Percentiles rank a stretch among this genome's conserved stretches.
Evolutionary conservation across 1,140 invertebrate species (phyloP).

Genomic region (Drosophila nigromelanica): DNA sequence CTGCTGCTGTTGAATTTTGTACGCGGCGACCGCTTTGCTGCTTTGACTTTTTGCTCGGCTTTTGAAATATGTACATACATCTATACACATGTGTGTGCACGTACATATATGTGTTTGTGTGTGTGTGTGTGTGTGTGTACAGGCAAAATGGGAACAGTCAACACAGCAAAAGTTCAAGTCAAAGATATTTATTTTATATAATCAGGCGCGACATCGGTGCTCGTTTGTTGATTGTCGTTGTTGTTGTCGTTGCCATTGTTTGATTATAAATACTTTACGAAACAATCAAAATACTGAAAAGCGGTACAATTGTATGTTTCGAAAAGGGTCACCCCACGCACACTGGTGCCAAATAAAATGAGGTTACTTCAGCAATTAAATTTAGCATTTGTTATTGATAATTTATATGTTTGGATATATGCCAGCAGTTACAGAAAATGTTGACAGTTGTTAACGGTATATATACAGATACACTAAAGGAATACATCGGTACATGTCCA

Average conservation of each 20-base stretch:
- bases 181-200: constrained; percentile 63
- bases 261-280: constrained; percentile 49
- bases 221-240: constrained; percentile 39
- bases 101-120: neutral
- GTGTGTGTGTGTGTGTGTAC: constrained; percentile 14
- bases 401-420: no score
- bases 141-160: constrained; percentile 66
- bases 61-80: constrained; percentile 42
- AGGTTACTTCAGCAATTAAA: constrained; percentile 8
- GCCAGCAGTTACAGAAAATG: no score
- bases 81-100: neutral
- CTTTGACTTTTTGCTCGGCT: constrained; percentile 80
- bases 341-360: neutral
- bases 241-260: constrained; percentile 32
- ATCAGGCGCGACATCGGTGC: constrained; percentile 52
- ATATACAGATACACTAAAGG: no score
- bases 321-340: constrained; percentile 28
- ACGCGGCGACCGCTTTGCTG: constrained; percentile 73
- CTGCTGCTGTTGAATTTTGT: constrained; percentile 72
- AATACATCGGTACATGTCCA: no score
- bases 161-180: constrained; percentile 59
- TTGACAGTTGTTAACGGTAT: no score
- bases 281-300: constrained; percentile 39
- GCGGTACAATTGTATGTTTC: constrained; percentile 6
- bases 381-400: neutral